Percentiles rank a stretch among this genome's conserved stretches.
phyloP scores from a whole-genome alignment of 2,888 invertebrate genomes.

The Embidobia sp. region DNA sequence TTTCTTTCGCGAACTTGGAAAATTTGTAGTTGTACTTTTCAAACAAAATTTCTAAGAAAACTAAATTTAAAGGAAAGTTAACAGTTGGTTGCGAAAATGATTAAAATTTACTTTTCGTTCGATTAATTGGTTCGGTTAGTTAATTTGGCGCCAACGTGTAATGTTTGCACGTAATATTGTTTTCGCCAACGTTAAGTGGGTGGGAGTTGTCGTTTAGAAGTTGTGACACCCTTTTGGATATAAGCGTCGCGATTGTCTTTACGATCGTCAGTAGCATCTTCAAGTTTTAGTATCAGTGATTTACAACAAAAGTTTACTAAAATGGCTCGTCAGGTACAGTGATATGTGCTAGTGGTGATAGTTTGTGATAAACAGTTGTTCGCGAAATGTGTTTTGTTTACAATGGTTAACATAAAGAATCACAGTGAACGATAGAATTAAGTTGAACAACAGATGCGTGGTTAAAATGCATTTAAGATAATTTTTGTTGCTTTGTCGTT shows the following conservation, averaged over 20 bases:
- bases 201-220: constrained; percentile 66
- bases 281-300: constrained; percentile 63
- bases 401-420: no score
- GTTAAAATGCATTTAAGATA: no score
- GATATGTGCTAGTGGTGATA: constrained; percentile 36
- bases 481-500: no score
- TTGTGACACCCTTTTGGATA: constrained; percentile 74
- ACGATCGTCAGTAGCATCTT: constrained; percentile 72
- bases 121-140: constrained; percentile 3
- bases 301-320: constrained; percentile 38
- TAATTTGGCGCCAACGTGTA: background rate
- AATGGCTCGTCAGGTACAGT: constrained; percentile 78
- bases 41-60: no score
- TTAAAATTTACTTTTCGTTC: background rate
- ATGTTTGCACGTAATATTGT: constrained; percentile 35
- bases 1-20: no score
- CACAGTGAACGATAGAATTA: no score
- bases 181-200: constrained; percentile 27
- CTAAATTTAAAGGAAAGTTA: no score
- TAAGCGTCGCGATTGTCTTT: constrained; percentile 64
- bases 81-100: background rate
- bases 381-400: constrained; percentile 1
- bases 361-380: constrained; percentile 21
- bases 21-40: no score
- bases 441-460: no score